These are phyloP conservation scores for Pantherophis vulpinus DNA, from an alignment of 2,797 vertebrate species.

Conservation along the genomic window DNA sequence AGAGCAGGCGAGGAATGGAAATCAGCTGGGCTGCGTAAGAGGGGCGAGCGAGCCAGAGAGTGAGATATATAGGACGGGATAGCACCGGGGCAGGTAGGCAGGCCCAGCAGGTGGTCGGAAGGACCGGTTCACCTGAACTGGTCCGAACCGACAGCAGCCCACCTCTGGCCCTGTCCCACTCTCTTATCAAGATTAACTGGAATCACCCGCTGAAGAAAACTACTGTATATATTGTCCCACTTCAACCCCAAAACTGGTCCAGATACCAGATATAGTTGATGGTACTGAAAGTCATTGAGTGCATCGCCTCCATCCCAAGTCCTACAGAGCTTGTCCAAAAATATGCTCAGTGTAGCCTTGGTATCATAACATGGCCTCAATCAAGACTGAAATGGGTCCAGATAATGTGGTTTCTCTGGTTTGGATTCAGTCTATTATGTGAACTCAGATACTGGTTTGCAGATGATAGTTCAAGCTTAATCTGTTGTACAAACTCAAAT, in stretches of 20 bases:
- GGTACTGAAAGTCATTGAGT: not conserved
- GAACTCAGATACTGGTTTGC: not conserved
- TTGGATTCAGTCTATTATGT: not conserved
- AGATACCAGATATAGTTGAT: not conserved
- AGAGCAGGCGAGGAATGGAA: too few species aligned
- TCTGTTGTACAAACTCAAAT: not conserved
- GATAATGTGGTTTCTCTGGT: not conserved
- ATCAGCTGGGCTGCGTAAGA: too few species aligned
- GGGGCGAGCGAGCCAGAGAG: too few species aligned
- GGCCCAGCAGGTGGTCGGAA: too few species aligned
- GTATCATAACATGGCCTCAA: not conserved
- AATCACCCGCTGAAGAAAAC: not conserved
- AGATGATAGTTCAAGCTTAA: not conserved
- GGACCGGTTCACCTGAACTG: too few species aligned
- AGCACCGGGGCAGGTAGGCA: fast-evolving
- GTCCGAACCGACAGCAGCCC: too few species aligned
- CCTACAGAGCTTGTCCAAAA: not conserved
- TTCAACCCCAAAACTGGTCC: not conserved
- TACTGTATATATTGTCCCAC: not conserved
- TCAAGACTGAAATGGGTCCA: not conserved
- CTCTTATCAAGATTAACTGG: not conserved
- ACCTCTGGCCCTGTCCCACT: not conserved
- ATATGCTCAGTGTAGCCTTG: not conserved
- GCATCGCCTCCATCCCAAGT: not conserved
- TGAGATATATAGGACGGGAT: too few species aligned